Percentiles rank a stretch among this genome's conserved stretches.
phyloP scores from a whole-genome alignment of 2,113 vertebrate species.

The Pipa parva region DNA sequence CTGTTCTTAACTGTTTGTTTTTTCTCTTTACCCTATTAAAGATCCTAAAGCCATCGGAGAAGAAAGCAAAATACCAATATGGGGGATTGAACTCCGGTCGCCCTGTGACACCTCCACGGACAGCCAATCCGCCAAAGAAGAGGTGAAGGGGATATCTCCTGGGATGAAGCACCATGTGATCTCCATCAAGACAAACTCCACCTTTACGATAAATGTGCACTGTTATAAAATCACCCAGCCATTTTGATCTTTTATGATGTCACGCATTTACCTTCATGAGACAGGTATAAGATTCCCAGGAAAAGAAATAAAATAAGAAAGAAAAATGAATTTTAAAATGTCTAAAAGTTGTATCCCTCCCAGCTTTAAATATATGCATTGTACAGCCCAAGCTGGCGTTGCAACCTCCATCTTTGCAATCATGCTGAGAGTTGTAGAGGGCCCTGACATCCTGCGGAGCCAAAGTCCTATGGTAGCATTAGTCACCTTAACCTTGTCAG shows the following conservation, averaged over 20 bases:
- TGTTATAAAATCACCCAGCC: constrained; percentile 80
- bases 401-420: constrained; percentile 1
- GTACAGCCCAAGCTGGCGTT: not conserved
- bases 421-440: not conserved
- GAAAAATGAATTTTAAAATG: not conserved
- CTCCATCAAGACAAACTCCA: constrained; percentile 73
- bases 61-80: constrained; percentile 94
- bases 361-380: not conserved
- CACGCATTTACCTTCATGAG: constrained; percentile 77
- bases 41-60: constrained; percentile 92
- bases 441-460: not conserved
- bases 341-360: constrained; percentile 5
- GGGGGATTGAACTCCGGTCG: constrained; percentile 87
- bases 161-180: constrained; percentile 58
- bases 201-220: constrained; percentile 78
- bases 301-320: not conserved
- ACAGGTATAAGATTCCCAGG: constrained; percentile 73
- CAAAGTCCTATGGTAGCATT: not conserved
- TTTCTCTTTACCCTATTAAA: constrained; percentile 50
- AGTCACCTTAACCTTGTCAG: constrained; percentile 11
- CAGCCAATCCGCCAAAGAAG: constrained; percentile 89
- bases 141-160: constrained; percentile 78
- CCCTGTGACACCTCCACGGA: constrained; percentile 87
- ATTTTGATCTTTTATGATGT: constrained; percentile 77
- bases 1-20: not conserved